Evolutionary conservation across 2,888 invertebrate genomes (phyloP).

Genomic region (Pachydiplax longipennis): DNA sequence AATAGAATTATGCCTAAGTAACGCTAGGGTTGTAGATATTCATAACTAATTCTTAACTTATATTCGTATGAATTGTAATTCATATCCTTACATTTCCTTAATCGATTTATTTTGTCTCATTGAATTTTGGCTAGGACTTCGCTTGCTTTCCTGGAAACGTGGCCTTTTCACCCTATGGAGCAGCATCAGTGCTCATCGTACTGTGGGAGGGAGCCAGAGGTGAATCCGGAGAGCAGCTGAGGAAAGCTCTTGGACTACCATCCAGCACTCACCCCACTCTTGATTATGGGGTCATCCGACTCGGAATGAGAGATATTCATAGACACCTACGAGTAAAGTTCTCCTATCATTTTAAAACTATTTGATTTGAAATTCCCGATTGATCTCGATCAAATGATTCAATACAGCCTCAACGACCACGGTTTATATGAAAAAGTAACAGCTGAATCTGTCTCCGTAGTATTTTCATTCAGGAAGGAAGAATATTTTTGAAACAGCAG

Average conservation of each 20-base stretch:
- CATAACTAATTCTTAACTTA: too few species aligned
- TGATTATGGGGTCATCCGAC: slow-evolving; percentile 75
- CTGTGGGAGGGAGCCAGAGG: slow-evolving; percentile 81
- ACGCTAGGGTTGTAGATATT: too few species aligned
- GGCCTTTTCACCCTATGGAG: slow-evolving; percentile 84
- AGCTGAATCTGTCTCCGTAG: too few species aligned
- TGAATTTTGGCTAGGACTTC: slow-evolving; percentile 53
- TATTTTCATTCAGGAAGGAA: too few species aligned
- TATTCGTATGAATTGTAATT: too few species aligned
- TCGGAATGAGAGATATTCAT: slow-evolving; percentile 84
- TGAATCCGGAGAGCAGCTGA: slow-evolving; percentile 75
- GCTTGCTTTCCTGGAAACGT: slow-evolving; percentile 66
- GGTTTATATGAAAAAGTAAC: too few species aligned
- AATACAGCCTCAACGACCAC: background rate
- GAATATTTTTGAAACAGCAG: too few species aligned
- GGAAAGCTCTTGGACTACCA: slow-evolving; percentile 73
- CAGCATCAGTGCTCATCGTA: slow-evolving; percentile 80
- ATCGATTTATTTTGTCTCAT: background rate
- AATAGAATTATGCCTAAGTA: too few species aligned
- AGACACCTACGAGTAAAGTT: slow-evolving; percentile 77
- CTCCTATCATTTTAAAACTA: background rate
- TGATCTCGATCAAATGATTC: background rate
- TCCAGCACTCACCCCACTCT: slow-evolving; percentile 54
- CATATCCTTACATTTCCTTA: background rate
- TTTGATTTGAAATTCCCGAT: background rate